Base-by-base conservation (phyloP, 2,797 vertebrate species). In the Manis crassicaudata region DNA sequence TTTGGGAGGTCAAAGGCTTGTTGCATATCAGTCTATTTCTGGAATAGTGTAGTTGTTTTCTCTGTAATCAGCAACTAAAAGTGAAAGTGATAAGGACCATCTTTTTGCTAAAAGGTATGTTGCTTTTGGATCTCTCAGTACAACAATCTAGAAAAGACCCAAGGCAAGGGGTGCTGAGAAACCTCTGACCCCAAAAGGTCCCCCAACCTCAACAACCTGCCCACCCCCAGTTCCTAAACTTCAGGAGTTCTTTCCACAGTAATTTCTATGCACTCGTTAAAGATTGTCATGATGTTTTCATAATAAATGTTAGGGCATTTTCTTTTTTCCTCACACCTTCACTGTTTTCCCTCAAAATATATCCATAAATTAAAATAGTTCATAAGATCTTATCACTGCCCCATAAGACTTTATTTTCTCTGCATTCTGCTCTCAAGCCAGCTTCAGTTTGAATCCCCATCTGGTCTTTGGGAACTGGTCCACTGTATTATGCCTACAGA, bases 261-360 rank as follows among this genome's bases (percentile, higher is more conserved):
- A 86, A 50, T 73, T 79, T n/a, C 56, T 68, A 12, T 21, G 13
- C 7, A 27, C 21, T n/a, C 88, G 32, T 70, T 68, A 35, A 46
- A 83, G 40, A 72, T 40, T 56, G 52, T 54, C 56, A 68, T 37
- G 21, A 50, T 92, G 25, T 65, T 90, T 90, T 83, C 27, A 63
- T 37, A 83, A 88, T 80, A 54, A 96, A 54, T 54, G 56, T 90
- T 54, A 85, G 18, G 25, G 23, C 3, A 0, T 81, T 82, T 95
- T 76, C 32, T 60, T 88, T 82, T 62, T 62, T n/a, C 11, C 58
- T 86, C 72, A 32, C 7, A 56, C 76, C 21, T n/a, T 82, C 40
- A n/a, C 52, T 95, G 46, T 72, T 90, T 81, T 88, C 72, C 85
- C 40, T 96, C 43, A 70, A 82, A 90, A 88, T 94, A 75, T 13